phyloP scores from a whole-genome alignment of 2,797 vertebrate species.

The Sebastiscus tertius region DNA sequence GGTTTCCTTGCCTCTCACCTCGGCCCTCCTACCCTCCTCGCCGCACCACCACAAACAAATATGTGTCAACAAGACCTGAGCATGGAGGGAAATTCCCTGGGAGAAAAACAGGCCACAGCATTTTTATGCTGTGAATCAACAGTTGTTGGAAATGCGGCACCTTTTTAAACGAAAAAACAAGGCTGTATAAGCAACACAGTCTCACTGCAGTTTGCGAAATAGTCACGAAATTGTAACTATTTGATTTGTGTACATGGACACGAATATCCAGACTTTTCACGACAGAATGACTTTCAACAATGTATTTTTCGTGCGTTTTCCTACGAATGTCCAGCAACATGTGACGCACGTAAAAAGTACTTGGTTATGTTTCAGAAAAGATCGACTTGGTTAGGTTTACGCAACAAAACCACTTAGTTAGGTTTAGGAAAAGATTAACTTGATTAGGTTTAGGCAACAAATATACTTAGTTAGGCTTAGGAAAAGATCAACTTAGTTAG shows the following conservation, averaged over 20 bases:
- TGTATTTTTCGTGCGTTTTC: neutral
- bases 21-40: conserved; percentile 54
- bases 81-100: conserved; percentile 47
- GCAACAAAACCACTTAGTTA: no score
- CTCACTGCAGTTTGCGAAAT: neutral
- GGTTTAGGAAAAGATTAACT: no score
- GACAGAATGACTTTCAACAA: neutral
- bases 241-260: neutral
- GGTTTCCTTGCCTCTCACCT: conserved; percentile 77
- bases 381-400: no score
- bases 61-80: conserved; percentile 61
- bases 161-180: neutral
- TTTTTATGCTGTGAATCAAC: neutral
- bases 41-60: conserved; percentile 70
- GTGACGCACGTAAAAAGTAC: neutral
- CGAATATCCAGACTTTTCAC: accelerated
- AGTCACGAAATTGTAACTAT: no score
- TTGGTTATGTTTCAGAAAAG: neutral
- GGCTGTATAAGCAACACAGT: neutral
- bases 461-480: no score
- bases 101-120: conserved; percentile 37
- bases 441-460: no score
- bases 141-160: neutral
- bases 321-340: neutral
- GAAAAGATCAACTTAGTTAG: no score